Conservation (phyloP, 2,797 vertebrate species). For the Gobionotothen gibberifrons region DNA sequence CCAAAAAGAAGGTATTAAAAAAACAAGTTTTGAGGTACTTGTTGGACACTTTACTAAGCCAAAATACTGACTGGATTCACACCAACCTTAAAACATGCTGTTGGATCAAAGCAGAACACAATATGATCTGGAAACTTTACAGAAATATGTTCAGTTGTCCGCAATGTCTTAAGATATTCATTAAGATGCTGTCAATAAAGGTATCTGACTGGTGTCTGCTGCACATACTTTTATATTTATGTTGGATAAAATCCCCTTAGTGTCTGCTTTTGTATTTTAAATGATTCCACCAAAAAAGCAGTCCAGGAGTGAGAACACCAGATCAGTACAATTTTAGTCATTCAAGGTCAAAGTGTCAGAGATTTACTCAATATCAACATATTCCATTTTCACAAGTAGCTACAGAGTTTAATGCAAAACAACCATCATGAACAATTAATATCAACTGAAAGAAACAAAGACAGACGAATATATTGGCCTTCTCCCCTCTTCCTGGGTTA, state of each 20-base stretch:
- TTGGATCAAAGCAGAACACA: background rate
- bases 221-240: constrained; percentile 26
- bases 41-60: background rate
- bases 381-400: background rate
- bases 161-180: constrained; percentile 40
- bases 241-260: constrained; percentile 18
- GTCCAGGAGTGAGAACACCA: background rate
- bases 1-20: no score
- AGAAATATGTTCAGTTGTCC: constrained; percentile 8
- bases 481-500: background rate
- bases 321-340: background rate
- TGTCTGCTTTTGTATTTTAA: constrained; percentile 26
- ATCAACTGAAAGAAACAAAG: background rate
- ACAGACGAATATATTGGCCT: background rate
- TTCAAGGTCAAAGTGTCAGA: background rate
- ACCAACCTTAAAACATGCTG: constrained; percentile 1
- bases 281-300: constrained; percentile 7
- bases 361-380: constrained; percentile 10
- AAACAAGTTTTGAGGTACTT: background rate
- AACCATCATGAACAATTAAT: background rate
- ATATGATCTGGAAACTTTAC: constrained; percentile 11
- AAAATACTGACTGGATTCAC: background rate
- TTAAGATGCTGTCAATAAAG: constrained; percentile 48
- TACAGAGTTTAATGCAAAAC: constrained; percentile 24
- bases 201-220: constrained; percentile 31